phyloP scores from a whole-genome alignment of 2,113 vertebrate genomes.

The Felis catus region F.catus_Fca126_mat1.0 CM031425.1:50278501-50279000 shows the following conservation, averaged over 20 bases:
- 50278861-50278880: conserved; percentile 65
- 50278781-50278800: background rate
- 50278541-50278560: no score
- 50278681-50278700: background rate
- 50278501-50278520: no score
- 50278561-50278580: no score
- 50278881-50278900: conserved; percentile 80
- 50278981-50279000: conserved; percentile 79
- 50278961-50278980: conserved; percentile 87
- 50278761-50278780: background rate
- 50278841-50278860: conserved; percentile 86
- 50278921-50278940: conserved; percentile 89
- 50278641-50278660: no score
- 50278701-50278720: accelerated
- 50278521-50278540: no score
- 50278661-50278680: no score
- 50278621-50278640: no score
- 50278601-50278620: no score
- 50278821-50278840: conserved; percentile 92
- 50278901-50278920: conserved; percentile 65
- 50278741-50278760: background rate
- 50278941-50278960: conserved; percentile 91
- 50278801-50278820: conserved; percentile 88
- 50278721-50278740: no score
- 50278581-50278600: no score